A percentile compares a stretch with the other conserved stretches of the same genome.
Conservation (phyloP, 2,888 invertebrate genomes). For the Euphydryas editha region DNA sequence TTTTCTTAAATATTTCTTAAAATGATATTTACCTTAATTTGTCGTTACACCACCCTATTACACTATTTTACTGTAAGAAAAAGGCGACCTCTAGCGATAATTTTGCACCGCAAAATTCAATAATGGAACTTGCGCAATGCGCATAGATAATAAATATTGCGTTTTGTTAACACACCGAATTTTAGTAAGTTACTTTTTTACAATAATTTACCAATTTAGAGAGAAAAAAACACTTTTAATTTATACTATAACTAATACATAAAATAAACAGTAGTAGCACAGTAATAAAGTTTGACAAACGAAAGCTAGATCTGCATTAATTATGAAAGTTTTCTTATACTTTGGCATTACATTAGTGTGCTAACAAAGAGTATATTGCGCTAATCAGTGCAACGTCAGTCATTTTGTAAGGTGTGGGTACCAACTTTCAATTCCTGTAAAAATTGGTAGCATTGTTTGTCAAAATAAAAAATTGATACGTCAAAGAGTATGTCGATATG, state of each 20-base stretch:
- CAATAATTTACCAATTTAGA: not conserved
- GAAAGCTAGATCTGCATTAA: not conserved
- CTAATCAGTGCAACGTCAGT: no score
- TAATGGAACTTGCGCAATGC: constrained; percentile 18
- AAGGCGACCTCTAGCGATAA: constrained; percentile 43
- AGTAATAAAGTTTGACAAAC: not conserved
- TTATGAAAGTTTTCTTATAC: no score
- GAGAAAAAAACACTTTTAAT: not conserved
- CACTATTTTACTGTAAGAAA: constrained; percentile 35
- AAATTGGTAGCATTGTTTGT: no score
- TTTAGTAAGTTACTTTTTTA: not conserved
- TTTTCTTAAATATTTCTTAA: not conserved
- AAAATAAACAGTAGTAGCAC: no score
- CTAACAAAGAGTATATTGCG: no score
- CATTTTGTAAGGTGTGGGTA: no score
- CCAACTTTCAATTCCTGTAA: no score
- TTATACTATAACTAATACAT: no score
- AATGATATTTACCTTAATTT: constrained; percentile 25
- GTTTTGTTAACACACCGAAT: not conserved
- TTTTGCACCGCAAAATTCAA: constrained; percentile 23
- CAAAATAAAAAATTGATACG: no score
- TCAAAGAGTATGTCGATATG: no score
- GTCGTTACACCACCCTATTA: constrained; percentile 41
- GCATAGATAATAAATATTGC: constrained; percentile 11
- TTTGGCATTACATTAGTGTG: no score